Evolutionary conservation across 92 coral and sea anemone genomes (phyloP).

Genomic region (Epizoanthus stellaris): DNA sequence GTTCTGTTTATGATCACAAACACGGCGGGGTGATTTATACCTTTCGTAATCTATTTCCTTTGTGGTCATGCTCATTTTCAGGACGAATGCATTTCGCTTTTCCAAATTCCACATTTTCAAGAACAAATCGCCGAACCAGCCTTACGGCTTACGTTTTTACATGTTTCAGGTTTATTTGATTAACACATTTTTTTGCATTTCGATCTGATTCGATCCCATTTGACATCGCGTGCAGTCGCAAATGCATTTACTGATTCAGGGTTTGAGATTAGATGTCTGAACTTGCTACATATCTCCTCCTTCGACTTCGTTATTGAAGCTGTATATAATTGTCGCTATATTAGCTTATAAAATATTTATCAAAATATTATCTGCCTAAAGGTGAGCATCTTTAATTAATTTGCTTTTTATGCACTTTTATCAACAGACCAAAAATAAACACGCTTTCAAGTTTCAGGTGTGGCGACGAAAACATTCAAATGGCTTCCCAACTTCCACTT

Average conservation of each 20-base stretch:
- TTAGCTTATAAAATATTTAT: neutral
- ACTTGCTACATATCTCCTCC: neutral
- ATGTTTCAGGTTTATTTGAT: neutral
- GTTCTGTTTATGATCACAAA: conserved; percentile 28
- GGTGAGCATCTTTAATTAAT: neutral
- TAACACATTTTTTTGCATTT: neutral
- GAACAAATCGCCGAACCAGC: neutral
- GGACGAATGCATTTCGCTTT: neutral
- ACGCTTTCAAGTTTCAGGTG: conserved; percentile 23
- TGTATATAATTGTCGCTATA: neutral
- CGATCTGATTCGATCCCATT: neutral
- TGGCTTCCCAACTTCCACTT: conserved; percentile 13
- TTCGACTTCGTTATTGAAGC: neutral
- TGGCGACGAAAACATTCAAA: conserved; percentile 29
- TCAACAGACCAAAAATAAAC: neutral
- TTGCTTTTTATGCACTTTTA: conserved; percentile 7
- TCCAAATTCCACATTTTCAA: no score
- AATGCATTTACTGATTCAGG: neutral
- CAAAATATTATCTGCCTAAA: neutral
- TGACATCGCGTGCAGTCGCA: conserved; percentile 26
- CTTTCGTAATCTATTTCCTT: conserved; percentile 25
- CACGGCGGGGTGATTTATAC: neutral
- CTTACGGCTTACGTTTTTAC: neutral
- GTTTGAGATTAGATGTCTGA: neutral
- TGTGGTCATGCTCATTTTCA: conserved; percentile 19